phyloP scores from a whole-genome alignment of 2,113 vertebrate species.

The Neotoma lepida region DNA sequence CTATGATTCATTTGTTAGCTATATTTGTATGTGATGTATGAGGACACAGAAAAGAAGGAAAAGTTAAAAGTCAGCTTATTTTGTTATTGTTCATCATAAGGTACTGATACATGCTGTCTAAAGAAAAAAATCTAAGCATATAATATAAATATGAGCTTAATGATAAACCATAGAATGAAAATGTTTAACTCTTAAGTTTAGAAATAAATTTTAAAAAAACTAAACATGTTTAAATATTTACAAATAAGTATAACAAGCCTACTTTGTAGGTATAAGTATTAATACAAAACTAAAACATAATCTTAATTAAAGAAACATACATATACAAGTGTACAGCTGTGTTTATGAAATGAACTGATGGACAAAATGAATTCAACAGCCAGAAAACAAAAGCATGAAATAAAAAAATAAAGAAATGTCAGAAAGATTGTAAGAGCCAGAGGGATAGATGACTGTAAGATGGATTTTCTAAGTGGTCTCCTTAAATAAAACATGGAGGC shows the following conservation, averaged over 20 bases:
- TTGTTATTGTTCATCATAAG: neutral
- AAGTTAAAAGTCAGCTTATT: slow-evolving; percentile 32
- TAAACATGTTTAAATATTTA: neutral
- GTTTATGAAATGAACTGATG: neutral
- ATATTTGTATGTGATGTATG: neutral
- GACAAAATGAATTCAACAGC: neutral
- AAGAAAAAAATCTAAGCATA: neutral
- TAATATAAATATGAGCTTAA: slow-evolving; percentile 1
- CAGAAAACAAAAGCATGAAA: neutral
- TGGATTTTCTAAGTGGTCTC: too few relatives aligned
- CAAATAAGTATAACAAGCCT: neutral
- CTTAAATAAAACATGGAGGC: too few relatives aligned
- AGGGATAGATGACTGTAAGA: too few relatives aligned
- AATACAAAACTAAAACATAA: neutral
- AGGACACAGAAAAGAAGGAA: neutral
- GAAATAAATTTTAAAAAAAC: neutral
- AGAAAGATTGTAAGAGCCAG: neutral
- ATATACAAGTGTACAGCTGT: neutral
- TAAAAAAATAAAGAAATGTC: too few relatives aligned
- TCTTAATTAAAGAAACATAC: neutral
- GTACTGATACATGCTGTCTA: neutral
- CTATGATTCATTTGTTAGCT: neutral
- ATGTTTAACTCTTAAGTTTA: neutral
- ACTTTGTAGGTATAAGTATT: neutral
- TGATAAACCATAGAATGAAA: neutral